Percentiles rank a stretch among this genome's conserved stretches.
phyloP scores from a whole-genome alignment of 2,113 vertebrate genomes.

The Phrynosoma blainvillii region DNA sequence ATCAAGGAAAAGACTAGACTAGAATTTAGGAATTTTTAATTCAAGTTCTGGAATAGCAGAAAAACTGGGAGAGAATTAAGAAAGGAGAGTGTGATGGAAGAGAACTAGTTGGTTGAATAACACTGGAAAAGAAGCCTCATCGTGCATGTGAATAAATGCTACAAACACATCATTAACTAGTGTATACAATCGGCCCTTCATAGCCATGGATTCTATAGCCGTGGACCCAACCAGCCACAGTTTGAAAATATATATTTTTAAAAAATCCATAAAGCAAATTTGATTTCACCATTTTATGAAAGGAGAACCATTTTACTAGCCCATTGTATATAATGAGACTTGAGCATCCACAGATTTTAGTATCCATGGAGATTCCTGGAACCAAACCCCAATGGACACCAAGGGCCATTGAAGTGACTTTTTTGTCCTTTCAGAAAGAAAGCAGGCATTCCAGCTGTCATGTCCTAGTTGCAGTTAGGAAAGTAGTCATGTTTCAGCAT shows the following conservation, averaged over 20 bases:
- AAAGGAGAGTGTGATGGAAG: background rate
- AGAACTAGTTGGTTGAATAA: background rate
- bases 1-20: background rate
- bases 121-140: background rate
- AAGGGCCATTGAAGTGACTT: accelerated
- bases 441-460: accelerated
- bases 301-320: too few relatives aligned
- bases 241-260: too few relatives aligned
- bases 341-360: too few relatives aligned
- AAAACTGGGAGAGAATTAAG: background rate
- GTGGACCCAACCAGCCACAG: too few relatives aligned
- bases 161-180: accelerated
- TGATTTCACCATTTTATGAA: too few relatives aligned
- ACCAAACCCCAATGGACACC: too few relatives aligned
- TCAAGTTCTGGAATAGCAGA: background rate
- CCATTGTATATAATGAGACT: too few relatives aligned
- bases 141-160: background rate
- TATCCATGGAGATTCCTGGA: too few relatives aligned
- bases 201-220: too few relatives aligned
- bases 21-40: too few relatives aligned
- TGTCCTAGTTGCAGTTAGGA: background rate
- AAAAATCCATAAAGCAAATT: too few relatives aligned
- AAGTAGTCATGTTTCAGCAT: background rate
- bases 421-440: background rate
- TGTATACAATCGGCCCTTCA: too few relatives aligned